These are phyloP conservation scores for Paragorgia papillata DNA, from an alignment of 92 coral and sea anemone genomes.

Conservation along the genomic window DNA sequence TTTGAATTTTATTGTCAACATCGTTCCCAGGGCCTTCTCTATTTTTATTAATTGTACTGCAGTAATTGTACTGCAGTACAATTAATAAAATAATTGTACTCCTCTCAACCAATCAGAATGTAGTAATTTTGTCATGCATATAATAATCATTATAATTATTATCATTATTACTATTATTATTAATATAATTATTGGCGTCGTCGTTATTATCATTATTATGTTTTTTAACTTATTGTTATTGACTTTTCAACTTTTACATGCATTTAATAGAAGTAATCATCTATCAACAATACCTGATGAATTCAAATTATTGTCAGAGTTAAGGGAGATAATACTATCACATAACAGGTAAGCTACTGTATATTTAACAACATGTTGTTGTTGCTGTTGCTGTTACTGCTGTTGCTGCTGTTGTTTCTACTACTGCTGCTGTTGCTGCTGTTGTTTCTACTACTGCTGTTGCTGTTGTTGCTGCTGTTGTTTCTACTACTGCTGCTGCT, in stretches of 20 bases:
- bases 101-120: no score
- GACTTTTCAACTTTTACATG: conserved; percentile 9
- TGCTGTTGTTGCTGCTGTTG: neutral
- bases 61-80: no score
- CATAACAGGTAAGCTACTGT: conserved; percentile 68
- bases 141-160: neutral
- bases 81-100: no score
- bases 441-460: neutral
- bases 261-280: conserved; percentile 71
- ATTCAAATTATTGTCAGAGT: conserved; percentile 61
- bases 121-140: no score
- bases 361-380: neutral
- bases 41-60: no score
- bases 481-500: neutral
- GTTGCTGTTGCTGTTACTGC: no score
- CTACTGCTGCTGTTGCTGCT: neutral
- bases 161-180: neutral
- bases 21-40: no score
- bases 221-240: neutral
- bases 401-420: neutral
- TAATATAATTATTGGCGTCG: neutral
- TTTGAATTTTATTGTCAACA: no score
- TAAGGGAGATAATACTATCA: conserved; percentile 78
- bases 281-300: conserved; percentile 75
- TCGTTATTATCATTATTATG: neutral